A percentile compares a stretch with the other conserved stretches of the same genome.
Evolutionary conservation across 2,797 vertebrate genomes (phyloP).

Genomic region (Anguilla obscura): DNA sequence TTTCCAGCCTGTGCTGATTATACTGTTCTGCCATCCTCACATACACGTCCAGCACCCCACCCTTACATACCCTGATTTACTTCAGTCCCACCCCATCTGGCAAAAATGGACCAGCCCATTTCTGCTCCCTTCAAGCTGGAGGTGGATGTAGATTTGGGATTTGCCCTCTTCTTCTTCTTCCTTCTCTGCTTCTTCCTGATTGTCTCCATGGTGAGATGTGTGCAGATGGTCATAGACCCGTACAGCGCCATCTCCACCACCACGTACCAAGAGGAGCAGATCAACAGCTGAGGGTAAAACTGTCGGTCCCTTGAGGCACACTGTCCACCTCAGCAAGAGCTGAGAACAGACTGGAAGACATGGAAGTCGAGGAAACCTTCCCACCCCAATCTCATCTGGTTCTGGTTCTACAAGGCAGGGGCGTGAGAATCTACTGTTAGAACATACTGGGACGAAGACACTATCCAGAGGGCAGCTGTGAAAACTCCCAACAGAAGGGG

Average conservation of each 20-base stretch:
- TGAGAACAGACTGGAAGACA: neutral
- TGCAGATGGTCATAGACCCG: constrained; percentile 75
- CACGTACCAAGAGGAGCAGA: constrained; percentile 67
- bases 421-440: neutral
- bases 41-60: neutral
- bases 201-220: constrained; percentile 72
- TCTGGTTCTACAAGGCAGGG: neutral
- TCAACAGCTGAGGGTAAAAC: constrained; percentile 51
- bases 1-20: neutral
- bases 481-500: neutral
- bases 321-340: constrained; percentile 34
- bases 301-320: neutral
- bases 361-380: neutral
- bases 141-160: constrained; percentile 74
- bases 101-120: constrained; percentile 59
- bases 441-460: neutral
- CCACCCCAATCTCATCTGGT: neutral
- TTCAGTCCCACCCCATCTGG: neutral
- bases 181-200: constrained; percentile 75
- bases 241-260: constrained; percentile 70
- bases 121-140: constrained; percentile 49
- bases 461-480: neutral
- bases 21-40: neutral
- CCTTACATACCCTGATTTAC: neutral
- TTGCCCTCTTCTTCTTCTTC: constrained; percentile 74